A percentile compares a stretch with the other conserved stretches of the same genome.
Conservation (phyloP, 2,113 vertebrate genomes). For the Actinemys pallida region DNA sequence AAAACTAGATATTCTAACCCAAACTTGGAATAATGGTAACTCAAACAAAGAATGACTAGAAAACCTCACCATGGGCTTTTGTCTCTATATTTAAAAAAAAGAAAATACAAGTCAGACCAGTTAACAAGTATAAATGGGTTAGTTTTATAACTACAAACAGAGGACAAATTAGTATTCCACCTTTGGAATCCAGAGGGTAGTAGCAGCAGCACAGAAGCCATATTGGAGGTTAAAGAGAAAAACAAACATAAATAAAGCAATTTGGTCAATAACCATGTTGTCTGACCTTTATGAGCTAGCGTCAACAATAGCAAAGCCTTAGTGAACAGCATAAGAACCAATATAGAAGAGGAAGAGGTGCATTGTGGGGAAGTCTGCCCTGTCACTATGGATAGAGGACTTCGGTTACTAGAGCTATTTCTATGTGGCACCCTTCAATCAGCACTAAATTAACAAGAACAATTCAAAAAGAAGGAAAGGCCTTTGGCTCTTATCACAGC, state of each 20-base stretch:
- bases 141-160: background rate
- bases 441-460: constrained; percentile 64
- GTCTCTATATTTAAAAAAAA: background rate
- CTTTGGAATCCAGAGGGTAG: background rate
- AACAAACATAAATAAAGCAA: background rate
- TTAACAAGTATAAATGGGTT: background rate
- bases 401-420: constrained; percentile 53
- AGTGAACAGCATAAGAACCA: background rate
- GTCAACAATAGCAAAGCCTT: background rate
- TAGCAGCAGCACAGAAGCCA: too few species aligned
- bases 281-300: background rate
- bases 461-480: constrained; percentile 32
- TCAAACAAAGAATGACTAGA: background rate
- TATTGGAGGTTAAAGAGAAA: too few species aligned
- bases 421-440: constrained; percentile 40
- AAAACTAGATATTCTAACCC: background rate
- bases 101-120: background rate
- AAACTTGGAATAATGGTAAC: background rate
- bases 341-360: background rate
- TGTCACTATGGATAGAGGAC: constrained; percentile 15
- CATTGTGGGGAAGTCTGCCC: constrained; percentile 23
- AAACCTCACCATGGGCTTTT: background rate
- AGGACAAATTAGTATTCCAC: background rate
- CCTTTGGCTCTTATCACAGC: constrained; percentile 16
- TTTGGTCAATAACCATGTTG: background rate